Conservation (phyloP, 1,140 invertebrate species). For the Bombus cullumanus region DNA sequence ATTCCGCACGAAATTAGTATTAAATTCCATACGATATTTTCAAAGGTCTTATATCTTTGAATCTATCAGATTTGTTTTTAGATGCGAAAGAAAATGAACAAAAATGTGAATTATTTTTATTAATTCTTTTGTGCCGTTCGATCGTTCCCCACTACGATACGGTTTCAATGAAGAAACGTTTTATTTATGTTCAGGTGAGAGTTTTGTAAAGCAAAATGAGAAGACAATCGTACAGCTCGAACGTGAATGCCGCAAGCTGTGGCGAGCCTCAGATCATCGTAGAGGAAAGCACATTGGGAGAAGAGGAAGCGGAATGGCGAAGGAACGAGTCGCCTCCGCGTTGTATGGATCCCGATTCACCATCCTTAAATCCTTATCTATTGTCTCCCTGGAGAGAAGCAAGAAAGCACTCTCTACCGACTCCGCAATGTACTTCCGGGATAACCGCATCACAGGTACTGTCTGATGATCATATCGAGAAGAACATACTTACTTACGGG, state of each 20-base stretch:
- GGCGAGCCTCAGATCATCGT: constrained; percentile 91
- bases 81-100: no score
- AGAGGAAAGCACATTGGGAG: constrained; percentile 86
- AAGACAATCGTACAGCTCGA: constrained; percentile 77
- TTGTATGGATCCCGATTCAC: constrained; percentile 88
- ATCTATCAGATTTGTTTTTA: no score
- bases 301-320: constrained; percentile 86
- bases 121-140: no score
- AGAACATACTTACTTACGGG: not conserved
- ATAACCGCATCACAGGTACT: constrained; percentile 91
- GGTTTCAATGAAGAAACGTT: not conserved
- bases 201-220: constrained; percentile 70
- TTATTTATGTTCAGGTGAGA: not conserved
- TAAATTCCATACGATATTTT: no score
- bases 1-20: no score
- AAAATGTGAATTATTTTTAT: no score
- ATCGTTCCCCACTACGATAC: not conserved
- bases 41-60: no score
- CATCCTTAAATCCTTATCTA: constrained; percentile 89
- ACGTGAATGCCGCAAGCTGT: constrained; percentile 67
- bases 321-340: constrained; percentile 84
- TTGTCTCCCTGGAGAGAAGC: constrained; percentile 90
- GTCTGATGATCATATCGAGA: not conserved
- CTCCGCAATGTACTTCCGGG: constrained; percentile 90
- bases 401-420: constrained; percentile 91